These are phyloP conservation scores for Intellagama lesueurii DNA, from an alignment of 2,797 vertebrate genomes.

Conservation along the genomic window DNA sequence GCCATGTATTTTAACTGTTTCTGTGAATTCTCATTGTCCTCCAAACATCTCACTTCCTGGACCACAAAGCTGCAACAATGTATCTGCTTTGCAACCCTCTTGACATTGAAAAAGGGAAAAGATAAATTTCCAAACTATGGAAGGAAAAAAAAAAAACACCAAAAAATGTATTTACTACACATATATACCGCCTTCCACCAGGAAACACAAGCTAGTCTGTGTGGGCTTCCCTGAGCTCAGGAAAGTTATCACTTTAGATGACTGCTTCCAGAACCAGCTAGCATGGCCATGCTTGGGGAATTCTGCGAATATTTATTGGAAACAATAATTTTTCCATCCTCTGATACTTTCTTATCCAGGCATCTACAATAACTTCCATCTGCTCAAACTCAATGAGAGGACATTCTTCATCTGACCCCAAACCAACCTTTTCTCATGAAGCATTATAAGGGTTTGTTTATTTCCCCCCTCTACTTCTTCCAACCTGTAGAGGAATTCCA, in stretches of 20 bases:
- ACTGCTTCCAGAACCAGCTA: neutral
- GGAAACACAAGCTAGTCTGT: neutral
- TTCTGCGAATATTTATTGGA: neutral
- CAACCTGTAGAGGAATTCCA: conserved; percentile 47
- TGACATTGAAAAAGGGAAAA: too few relatives aligned
- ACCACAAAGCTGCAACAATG: too few relatives aligned
- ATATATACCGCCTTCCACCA: neutral
- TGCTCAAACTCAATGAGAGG: neutral
- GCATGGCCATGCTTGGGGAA: neutral
- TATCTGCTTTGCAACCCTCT: too few relatives aligned
- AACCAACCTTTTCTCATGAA: conserved; percentile 45
- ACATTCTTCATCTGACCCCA: neutral
- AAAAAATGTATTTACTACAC: neutral
- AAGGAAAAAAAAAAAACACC: too few relatives aligned
- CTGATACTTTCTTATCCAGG: neutral
- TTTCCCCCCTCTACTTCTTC: conserved; percentile 39
- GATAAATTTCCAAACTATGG: too few relatives aligned
- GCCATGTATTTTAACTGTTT: too few relatives aligned
- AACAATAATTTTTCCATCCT: neutral
- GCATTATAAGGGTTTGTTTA: conserved; percentile 63
- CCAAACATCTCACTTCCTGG: too few relatives aligned
- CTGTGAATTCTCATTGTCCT: too few relatives aligned
- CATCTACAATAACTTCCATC: neutral
- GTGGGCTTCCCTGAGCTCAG: neutral
- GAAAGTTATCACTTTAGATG: neutral